Evolutionary conservation across 2,113 vertebrate species (phyloP).

Genomic region (Dendropsophus ebraccatus): DNA sequence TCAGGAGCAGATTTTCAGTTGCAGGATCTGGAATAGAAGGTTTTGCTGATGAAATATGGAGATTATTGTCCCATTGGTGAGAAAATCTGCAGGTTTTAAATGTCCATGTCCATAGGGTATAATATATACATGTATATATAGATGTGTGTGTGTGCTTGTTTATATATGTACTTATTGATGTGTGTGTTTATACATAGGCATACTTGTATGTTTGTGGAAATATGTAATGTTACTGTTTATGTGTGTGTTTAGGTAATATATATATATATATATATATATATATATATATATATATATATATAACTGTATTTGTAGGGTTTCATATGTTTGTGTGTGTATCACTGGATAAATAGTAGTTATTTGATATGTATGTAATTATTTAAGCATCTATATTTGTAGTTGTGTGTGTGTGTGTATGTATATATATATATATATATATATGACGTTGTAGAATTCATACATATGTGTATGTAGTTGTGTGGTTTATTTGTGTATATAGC

Average conservation of each 20-base stretch:
- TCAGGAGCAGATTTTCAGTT: neutral
- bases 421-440: neutral
- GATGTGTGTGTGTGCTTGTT: neutral
- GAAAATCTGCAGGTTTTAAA: no score
- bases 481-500: neutral
- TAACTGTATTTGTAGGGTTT: no score
- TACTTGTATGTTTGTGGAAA: no score
- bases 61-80: neutral
- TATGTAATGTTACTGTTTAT: neutral
- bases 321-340: no score
- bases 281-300: neutral
- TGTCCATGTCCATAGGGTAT: neutral
- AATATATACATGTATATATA: no score
- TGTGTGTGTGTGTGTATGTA: no score
- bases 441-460: no score
- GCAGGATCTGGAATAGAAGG: neutral
- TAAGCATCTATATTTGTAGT: no score
- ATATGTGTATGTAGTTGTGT: neutral
- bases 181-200: neutral
- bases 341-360: no score
- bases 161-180: neutral
- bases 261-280: neutral
- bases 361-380: no score
- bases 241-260: neutral
- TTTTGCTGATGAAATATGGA: neutral